Percentiles rank a stretch among this genome's conserved stretches.
phyloP scores from a whole-genome alignment of 92 coral and sea anemone genomes.

The Diadumene lineata region DNA sequence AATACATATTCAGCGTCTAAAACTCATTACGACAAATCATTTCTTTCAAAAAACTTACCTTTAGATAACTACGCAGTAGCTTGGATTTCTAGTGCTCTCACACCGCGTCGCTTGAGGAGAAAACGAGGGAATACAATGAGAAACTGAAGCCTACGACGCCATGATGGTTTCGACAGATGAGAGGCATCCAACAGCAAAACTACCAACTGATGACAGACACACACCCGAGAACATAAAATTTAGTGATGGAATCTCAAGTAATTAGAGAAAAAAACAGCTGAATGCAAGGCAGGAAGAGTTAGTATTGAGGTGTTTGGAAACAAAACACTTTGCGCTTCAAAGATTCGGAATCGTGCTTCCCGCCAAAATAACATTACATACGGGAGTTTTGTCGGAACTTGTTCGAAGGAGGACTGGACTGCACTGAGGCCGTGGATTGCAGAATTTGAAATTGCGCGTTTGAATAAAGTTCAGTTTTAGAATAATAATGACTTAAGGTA shows the following conservation, averaged over 20 bases:
- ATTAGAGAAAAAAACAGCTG: not conserved
- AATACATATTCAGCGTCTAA: not conserved
- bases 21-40: not conserved
- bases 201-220: constrained; percentile 3
- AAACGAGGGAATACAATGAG: not conserved
- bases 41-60: constrained; percentile 17
- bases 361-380: constrained; percentile 61
- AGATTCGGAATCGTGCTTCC: constrained; percentile 56
- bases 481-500: too few species aligned
- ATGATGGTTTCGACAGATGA: constrained; percentile 5
- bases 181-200: constrained; percentile 10
- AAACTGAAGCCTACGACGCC: constrained; percentile 33
- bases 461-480: too few species aligned
- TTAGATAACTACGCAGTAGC: not conserved
- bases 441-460: too few species aligned
- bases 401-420: not conserved
- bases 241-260: not conserved
- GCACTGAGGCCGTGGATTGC: too few species aligned
- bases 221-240: not conserved
- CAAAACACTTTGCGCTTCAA: not conserved
- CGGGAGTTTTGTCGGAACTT: constrained; percentile 33
- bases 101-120: not conserved
- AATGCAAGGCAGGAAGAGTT: not conserved
- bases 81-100: constrained; percentile 1
- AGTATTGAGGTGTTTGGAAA: not conserved